Percentiles rank a stretch among this genome's conserved stretches.
Conservation (phyloP, 2,888 invertebrate genomes). For the Pristionchus entomophagus region DNA sequence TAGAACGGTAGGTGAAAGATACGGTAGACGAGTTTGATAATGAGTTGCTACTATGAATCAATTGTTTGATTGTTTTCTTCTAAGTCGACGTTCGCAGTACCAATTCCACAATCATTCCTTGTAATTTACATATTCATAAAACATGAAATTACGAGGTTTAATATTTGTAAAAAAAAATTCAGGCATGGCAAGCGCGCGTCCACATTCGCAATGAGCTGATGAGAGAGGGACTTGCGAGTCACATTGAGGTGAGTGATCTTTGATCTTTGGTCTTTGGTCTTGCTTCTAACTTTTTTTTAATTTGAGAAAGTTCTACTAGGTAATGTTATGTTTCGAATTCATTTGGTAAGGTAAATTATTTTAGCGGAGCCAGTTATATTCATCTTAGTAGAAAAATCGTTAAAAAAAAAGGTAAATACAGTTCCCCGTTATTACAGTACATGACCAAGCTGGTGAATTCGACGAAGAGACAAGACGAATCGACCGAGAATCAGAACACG, state of each 20-base stretch:
- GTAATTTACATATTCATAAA: neutral
- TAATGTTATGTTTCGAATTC: neutral
- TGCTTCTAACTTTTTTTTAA: neutral
- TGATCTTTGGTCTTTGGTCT: neutral
- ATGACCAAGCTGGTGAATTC: neutral
- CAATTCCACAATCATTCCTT: too few species aligned
- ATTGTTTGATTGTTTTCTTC: neutral
- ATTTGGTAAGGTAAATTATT: too few species aligned
- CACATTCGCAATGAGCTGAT: constrained; percentile 33
- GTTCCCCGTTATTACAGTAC: constrained; percentile 10
- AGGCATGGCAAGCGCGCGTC: constrained; percentile 40
- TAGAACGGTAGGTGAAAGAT: neutral
- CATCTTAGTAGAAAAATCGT: neutral
- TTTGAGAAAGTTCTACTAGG: too few species aligned
- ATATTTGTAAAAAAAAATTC: neutral
- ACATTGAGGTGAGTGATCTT: constrained; percentile 18
- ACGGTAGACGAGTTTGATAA: neutral
- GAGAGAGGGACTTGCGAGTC: constrained; percentile 22
- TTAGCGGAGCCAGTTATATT: neutral
- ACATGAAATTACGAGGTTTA: neutral
- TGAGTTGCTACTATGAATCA: neutral
- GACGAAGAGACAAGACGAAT: neutral
- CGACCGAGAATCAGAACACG: neutral
- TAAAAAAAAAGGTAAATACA: too few species aligned
- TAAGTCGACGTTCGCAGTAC: neutral